phyloP scores from a whole-genome alignment of 2,888 invertebrate genomes.

The Drosophila leonis region DNA sequence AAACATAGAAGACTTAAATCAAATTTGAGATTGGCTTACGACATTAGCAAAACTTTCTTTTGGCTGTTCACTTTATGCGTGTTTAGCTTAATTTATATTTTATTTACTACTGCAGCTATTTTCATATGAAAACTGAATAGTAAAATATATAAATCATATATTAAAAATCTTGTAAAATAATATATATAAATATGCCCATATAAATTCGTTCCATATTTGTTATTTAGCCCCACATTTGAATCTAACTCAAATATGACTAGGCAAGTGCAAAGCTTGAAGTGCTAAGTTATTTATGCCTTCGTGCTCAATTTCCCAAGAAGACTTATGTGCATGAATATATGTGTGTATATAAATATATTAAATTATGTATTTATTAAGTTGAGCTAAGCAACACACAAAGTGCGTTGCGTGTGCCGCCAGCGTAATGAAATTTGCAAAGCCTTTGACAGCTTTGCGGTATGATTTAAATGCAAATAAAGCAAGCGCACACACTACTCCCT shows the following conservation, averaged over 20 bases:
- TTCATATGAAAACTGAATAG: too few species aligned
- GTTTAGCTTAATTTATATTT: too few species aligned
- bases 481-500: not conserved
- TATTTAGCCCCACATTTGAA: not conserved
- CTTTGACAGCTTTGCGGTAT: slow-evolving; percentile 54
- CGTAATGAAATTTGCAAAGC: slow-evolving; percentile 52
- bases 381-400: slow-evolving; percentile 11
- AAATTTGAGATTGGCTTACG: too few species aligned
- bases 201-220: not conserved
- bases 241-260: not conserved
- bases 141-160: not conserved
- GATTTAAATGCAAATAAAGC: slow-evolving; percentile 36
- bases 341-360: slow-evolving; percentile 1
- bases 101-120: too few species aligned
- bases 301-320: not conserved
- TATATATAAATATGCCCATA: not conserved
- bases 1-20: too few species aligned
- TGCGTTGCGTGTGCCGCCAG: slow-evolving; percentile 26
- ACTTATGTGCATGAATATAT: not conserved
- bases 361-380: slow-evolving; percentile 1
- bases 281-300: not conserved
- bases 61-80: too few species aligned
- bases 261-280: not conserved
- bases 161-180: not conserved
- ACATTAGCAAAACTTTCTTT: too few species aligned